phyloP scores from a whole-genome alignment of 1,140 invertebrate species.

The Neodiprion virginianus region DNA sequence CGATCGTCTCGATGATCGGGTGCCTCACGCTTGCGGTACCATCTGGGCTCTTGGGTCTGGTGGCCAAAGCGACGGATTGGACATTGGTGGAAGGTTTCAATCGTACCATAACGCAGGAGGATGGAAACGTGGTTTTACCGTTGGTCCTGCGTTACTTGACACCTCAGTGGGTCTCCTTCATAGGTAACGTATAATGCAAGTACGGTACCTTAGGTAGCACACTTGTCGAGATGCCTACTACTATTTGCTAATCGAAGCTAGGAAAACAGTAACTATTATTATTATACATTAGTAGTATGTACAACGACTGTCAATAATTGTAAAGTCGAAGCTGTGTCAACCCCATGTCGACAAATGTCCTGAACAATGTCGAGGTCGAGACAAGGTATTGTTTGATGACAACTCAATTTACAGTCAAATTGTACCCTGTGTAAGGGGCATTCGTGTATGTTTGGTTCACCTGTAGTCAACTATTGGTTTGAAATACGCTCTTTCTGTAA shows the following conservation, averaged over 20 bases:
- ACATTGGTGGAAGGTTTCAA: constrained; percentile 58
- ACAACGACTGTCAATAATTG: too few species aligned
- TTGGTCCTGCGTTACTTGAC: constrained; percentile 79
- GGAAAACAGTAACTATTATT: not conserved
- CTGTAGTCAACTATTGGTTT: too few species aligned
- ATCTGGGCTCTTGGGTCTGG: constrained; percentile 76
- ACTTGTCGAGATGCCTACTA: too few species aligned
- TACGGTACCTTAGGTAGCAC: too few species aligned
- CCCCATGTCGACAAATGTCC: too few species aligned
- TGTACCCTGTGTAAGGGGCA: too few species aligned
- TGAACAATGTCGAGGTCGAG: too few species aligned
- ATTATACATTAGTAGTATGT: not conserved
- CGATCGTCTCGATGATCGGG: constrained; percentile 75
- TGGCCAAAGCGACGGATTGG: constrained; percentile 75
- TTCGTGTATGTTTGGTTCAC: too few species aligned
- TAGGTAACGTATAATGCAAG: constrained; percentile 41
- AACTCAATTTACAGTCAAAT: too few species aligned
- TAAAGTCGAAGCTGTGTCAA: too few species aligned
- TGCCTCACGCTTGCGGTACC: constrained; percentile 80
- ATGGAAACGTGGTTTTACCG: constrained; percentile 73
- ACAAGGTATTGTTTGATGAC: too few species aligned
- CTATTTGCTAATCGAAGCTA: not conserved
- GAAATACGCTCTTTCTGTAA: too few species aligned
- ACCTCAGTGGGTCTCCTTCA: constrained; percentile 63
- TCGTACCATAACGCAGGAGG: constrained; percentile 56